phyloP scores from a whole-genome alignment of 2,888 invertebrate species.

The Thymelicus acteon region DNA sequence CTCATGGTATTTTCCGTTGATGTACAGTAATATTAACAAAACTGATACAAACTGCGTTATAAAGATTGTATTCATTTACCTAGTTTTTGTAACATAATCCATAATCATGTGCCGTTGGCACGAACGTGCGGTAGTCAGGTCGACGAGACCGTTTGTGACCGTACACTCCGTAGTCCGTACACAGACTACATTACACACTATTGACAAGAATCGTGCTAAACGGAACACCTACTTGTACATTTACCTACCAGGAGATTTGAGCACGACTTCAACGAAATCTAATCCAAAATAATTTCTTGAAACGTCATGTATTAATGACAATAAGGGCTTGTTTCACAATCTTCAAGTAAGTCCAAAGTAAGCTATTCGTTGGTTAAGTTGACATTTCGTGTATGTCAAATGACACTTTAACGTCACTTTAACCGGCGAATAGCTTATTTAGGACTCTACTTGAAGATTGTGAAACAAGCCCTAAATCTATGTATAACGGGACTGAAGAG shows the following conservation, averaged over 20 bases:
- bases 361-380: too few relatives aligned
- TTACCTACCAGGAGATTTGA: neutral
- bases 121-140: constrained; percentile 56
- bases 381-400: too few relatives aligned
- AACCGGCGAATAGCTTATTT: too few relatives aligned
- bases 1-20: neutral
- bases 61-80: constrained; percentile 57
- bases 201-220: constrained; percentile 52
- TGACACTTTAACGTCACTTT: too few relatives aligned
- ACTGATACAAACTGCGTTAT: constrained; percentile 38
- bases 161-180: too few relatives aligned
- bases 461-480: too few relatives aligned
- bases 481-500: too few relatives aligned
- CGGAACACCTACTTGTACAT: constrained; percentile 28
- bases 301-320: too few relatives aligned
- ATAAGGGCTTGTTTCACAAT: too few relatives aligned
- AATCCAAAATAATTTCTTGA: too few relatives aligned
- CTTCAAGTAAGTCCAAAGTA: too few relatives aligned
- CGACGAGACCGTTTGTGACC: constrained; percentile 39
- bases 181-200: constrained; percentile 43
- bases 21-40: neutral
- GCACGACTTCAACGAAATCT: neutral
- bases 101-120: constrained; percentile 56
- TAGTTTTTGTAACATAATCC: constrained; percentile 65
- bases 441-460: too few relatives aligned